Conservation (phyloP, 2,113 vertebrate genomes). For the Aviceda subcristata region DNA sequence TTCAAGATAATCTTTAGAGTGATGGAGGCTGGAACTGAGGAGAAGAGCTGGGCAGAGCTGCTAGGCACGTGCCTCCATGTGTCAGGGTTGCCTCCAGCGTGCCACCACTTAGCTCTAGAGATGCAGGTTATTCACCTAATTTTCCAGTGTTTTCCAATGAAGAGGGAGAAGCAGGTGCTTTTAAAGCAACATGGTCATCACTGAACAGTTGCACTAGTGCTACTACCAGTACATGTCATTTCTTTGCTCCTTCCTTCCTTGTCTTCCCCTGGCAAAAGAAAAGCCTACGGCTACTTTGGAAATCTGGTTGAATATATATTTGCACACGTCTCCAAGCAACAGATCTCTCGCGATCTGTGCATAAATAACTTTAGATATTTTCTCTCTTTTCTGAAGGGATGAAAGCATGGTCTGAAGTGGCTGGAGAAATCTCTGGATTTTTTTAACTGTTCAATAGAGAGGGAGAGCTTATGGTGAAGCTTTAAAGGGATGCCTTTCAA, state of each 20-base stretch:
- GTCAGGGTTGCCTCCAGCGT: background rate
- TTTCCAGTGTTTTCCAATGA: background rate
- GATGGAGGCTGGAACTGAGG: background rate
- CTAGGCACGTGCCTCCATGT: accelerated
- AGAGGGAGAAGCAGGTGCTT: background rate
- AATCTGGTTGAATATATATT: background rate
- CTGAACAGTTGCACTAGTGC: background rate
- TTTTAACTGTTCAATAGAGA: background rate
- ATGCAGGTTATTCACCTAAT: background rate
- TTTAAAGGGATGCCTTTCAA: constrained; percentile 14
- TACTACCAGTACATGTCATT: background rate
- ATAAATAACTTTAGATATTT: background rate
- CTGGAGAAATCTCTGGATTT: constrained; percentile 8
- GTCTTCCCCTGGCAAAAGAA: background rate
- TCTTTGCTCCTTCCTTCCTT: background rate
- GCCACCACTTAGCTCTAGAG: background rate
- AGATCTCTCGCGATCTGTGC: background rate
- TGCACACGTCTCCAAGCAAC: background rate
- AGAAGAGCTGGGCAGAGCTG: background rate
- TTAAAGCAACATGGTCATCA: background rate
- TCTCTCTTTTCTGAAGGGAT: background rate
- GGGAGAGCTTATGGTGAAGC: background rate
- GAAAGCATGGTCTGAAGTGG: background rate
- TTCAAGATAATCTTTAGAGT: background rate
- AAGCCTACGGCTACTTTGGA: background rate